Evolutionary conservation across 2,113 vertebrate genomes (phyloP), one percentile per base, ranked within the genome.

Genomic region (Hemibates koningsi): DNA sequence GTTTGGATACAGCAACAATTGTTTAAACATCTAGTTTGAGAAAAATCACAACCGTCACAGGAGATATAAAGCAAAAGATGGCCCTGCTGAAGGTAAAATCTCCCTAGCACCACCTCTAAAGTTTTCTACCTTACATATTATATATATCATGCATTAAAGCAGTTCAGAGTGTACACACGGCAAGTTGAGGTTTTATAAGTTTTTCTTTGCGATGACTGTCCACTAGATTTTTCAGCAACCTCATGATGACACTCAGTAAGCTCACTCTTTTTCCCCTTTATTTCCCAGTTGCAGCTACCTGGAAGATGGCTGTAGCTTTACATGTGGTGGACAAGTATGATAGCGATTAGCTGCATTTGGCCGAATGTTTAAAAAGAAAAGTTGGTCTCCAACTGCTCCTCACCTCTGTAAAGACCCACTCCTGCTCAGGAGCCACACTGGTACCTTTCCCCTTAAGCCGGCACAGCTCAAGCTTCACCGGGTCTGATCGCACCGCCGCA

Each of bases 371-470:
- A 19, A 36, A 43, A 24, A 36, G 6, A 63, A 19, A 63, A 0
- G 14, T n/a, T 9, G 11, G 1, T 2, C n/a, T 21, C 8, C 5
- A 80, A 38, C 6, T 36, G 19, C 9, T 82, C 82, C 96, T 97
- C 94, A 99, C 99, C 96, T 96, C 94, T 1, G 95, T 95, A 82
- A 98, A 81, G 83, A 98, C 91, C 98, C 98, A 99, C 86, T 98
- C 96, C 90, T 99, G 97, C 1, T 96, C 94, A 68, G 96, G 95
- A 0, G 96, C 91, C 43, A 98, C 87, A 6, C 80, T 90, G 17
- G 96, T 97, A 1, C 97, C 96, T 38, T 95, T 97, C 14, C 98
- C 98, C 27, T 94, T 97, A 89, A 94, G 97, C 63, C 95, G 93
- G 88, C 99, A 99, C 1, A 85, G 56, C 24, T 97, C 96, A 3